Percentiles rank a stretch among this genome's conserved stretches.
phyloP scores from a whole-genome alignment of 2,113 vertebrate species.

The Trichomycterus rosablanca region DNA sequence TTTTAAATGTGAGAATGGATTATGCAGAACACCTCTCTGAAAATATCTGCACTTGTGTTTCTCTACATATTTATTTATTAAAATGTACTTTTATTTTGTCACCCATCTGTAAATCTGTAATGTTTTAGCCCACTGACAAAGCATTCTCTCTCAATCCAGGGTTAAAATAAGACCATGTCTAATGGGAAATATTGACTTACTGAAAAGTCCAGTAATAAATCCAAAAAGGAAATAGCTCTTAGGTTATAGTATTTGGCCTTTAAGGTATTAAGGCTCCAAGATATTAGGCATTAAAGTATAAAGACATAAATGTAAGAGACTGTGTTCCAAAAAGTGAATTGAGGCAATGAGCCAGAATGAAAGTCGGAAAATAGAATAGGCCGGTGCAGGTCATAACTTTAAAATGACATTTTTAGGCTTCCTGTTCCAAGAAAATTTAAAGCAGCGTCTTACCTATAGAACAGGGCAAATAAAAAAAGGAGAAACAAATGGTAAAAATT shows the following conservation, averaged over 20 bases:
- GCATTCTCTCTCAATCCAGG: not conserved
- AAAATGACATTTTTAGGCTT: slow-evolving; percentile 11
- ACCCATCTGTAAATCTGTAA: no score
- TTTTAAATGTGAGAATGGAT: no score
- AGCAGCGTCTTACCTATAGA: slow-evolving; percentile 3
- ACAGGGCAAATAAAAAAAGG: not conserved
- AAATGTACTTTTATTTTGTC: not conserved
- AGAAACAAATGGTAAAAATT: slow-evolving; percentile 13
- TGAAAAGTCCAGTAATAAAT: no score
- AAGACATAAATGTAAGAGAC: slow-evolving; percentile 3
- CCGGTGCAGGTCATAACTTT: slow-evolving; percentile 16
- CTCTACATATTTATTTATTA: not conserved
- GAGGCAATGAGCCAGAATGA: slow-evolving; percentile 1
- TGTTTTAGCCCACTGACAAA: not conserved
- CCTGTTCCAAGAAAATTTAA: slow-evolving; percentile 7
- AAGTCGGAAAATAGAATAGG: slow-evolving; percentile 3
- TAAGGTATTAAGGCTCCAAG: slow-evolving; percentile 4
- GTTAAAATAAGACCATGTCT: not conserved
- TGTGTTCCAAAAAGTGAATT: not conserved
- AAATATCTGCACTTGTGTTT: no score
- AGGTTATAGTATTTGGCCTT: no score
- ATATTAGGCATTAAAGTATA: slow-evolving; percentile 2
- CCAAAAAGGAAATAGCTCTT: slow-evolving; percentile 4
- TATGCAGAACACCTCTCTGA: no score
- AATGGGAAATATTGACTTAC: slow-evolving; percentile 10